phyloP scores from a whole-genome alignment of 2,888 invertebrate species.

The Allolobophora icterica region DNA sequence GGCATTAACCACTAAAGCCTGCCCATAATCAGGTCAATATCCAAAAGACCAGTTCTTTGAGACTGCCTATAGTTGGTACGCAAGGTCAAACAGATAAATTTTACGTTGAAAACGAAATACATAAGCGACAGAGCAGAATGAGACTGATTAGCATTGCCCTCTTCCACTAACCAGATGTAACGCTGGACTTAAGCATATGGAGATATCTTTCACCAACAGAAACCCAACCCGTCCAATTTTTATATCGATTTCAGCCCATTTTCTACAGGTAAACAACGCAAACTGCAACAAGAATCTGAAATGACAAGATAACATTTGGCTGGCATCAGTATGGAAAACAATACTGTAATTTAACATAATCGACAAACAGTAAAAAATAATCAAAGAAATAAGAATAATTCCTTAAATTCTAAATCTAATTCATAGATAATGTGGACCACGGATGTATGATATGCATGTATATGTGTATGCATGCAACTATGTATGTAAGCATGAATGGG shows the following conservation, averaged over 20 bases:
- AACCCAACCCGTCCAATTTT: slow-evolving; percentile 58
- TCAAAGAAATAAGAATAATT: too few relatives aligned
- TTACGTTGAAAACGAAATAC: too few relatives aligned
- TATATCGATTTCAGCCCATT: slow-evolving; percentile 53
- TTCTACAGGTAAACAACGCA: slow-evolving; percentile 57
- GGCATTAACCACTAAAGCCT: too few relatives aligned
- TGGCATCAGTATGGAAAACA: too few relatives aligned
- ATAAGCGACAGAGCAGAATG: too few relatives aligned
- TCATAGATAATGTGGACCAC: too few relatives aligned
- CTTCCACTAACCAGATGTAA: neutral
- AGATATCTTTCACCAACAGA: slow-evolving; percentile 27
- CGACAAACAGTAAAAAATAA: too few relatives aligned
- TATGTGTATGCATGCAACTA: neutral
- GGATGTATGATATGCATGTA: neutral
- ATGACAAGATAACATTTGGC: neutral
- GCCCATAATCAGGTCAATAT: too few relatives aligned
- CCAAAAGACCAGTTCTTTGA: neutral
- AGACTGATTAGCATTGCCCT: too few relatives aligned
- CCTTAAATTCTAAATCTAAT: too few relatives aligned
- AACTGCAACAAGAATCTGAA: slow-evolving; percentile 60
- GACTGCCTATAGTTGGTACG: neutral
- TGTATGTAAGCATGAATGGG: too few relatives aligned
- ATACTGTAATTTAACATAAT: too few relatives aligned
- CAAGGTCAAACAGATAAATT: neutral
- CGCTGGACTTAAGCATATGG: slow-evolving; percentile 23